These are phyloP conservation scores for Oreochromis spilurus DNA, from an alignment of 2,113 vertebrate genomes.

Conservation along the genomic window DNA sequence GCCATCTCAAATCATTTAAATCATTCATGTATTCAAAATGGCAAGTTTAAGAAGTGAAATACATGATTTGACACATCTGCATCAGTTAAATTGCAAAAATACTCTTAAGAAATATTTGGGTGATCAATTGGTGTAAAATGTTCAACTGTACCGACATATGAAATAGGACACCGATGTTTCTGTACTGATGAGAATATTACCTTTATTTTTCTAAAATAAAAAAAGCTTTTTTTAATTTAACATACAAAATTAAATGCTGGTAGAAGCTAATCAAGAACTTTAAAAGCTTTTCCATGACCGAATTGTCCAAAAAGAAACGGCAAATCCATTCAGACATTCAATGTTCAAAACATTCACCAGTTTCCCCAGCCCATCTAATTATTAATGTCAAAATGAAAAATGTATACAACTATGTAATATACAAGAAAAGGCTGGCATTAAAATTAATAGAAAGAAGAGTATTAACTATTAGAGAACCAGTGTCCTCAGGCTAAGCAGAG, in stretches of 20 bases:
- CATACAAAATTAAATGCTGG: background rate
- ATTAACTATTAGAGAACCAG: background rate
- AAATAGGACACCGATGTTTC: no score
- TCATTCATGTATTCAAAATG: background rate
- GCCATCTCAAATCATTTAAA: background rate
- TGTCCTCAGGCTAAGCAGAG: background rate
- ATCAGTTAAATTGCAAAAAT: background rate
- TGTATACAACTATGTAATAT: background rate
- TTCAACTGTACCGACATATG: rapidly evolving
- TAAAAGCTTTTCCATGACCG: background rate
- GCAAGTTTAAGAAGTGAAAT: rapidly evolving
- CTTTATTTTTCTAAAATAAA: background rate
- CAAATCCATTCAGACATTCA: background rate
- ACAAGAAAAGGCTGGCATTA: background rate
- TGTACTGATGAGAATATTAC: background rate
- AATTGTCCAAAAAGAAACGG: background rate
- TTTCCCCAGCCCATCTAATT: background rate
- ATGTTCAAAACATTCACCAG: background rate
- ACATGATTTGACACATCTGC: background rate
- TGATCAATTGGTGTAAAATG: background rate
- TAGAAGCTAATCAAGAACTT: background rate
- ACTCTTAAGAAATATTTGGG: background rate
- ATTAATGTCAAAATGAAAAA: background rate
- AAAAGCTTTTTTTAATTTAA: background rate
- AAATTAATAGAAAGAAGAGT: background rate